Conservation (phyloP, 2,113 vertebrate species). For the Sinosuthora webbiana region DNA sequence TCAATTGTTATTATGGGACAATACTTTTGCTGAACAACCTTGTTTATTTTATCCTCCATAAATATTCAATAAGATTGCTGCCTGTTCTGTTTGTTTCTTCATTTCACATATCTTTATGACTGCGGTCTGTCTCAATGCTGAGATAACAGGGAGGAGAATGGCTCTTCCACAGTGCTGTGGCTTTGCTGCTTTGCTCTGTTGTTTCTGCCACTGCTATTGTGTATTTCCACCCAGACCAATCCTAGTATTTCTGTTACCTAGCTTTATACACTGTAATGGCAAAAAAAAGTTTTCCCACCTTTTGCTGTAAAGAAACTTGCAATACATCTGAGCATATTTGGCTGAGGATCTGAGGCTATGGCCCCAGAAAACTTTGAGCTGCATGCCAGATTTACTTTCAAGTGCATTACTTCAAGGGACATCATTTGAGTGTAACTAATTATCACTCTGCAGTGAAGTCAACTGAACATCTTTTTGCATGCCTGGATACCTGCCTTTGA, state of each 20-base stretch:
- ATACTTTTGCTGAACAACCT: background rate
- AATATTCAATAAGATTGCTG: background rate
- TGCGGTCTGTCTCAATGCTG: background rate
- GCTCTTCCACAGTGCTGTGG: background rate
- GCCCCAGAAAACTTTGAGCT: background rate
- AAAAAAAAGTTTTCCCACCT: background rate
- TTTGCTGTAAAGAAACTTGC: background rate
- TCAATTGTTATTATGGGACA: background rate
- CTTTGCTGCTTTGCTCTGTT: background rate
- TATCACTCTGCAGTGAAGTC: background rate
- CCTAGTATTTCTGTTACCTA: background rate
- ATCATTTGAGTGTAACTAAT: background rate
- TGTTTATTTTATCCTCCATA: background rate
- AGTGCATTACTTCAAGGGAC: background rate
- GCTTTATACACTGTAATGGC: background rate
- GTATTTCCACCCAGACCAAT: background rate
- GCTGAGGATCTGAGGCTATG: fast-evolving
- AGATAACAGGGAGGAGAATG: background rate
- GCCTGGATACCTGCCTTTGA: background rate
- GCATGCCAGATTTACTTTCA: background rate
- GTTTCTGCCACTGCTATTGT: background rate
- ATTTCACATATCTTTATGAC: background rate
- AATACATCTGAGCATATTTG: background rate
- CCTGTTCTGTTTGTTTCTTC: background rate
- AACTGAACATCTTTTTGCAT: background rate